Conservation (phyloP, 2,113 vertebrate species). For the Sinocyclocheilus grahami region DNA sequence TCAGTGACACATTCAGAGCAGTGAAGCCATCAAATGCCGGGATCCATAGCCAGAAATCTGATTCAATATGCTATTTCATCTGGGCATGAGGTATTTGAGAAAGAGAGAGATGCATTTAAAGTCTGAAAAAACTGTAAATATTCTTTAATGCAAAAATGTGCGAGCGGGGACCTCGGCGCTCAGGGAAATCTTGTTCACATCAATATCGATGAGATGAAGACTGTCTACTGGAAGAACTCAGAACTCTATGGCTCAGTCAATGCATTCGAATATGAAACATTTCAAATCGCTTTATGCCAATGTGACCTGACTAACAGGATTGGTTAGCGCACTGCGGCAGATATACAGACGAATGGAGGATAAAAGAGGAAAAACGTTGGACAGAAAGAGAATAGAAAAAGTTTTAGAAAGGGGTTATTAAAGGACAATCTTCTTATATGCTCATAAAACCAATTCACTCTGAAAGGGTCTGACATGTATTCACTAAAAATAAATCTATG, state of each 20-base stretch:
- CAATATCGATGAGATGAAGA: slow-evolving; percentile 56
- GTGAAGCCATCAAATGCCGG: slow-evolving; percentile 38
- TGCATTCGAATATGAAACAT: slow-evolving; percentile 57
- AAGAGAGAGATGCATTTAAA: slow-evolving; percentile 24
- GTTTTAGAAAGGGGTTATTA: slow-evolving; percentile 40
- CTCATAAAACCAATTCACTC: not conserved
- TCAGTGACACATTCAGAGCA: slow-evolving; percentile 48
- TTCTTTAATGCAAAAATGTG: slow-evolving; percentile 47
- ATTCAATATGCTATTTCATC: slow-evolving; percentile 50
- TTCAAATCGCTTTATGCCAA: slow-evolving; percentile 55
- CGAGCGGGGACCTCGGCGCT: not conserved
- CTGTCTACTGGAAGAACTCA: slow-evolving; percentile 45
- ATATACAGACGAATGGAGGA: not conserved
- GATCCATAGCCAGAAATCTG: slow-evolving; percentile 33
- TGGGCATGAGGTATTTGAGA: slow-evolving; percentile 14
- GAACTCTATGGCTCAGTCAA: slow-evolving; percentile 53
- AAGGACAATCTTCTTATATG: slow-evolving; percentile 8
- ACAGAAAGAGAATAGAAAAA: slow-evolving; percentile 13
- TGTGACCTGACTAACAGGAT: slow-evolving; percentile 38
- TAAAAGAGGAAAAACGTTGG: slow-evolving; percentile 23
- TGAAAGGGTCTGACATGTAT: not conserved
- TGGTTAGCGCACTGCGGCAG: slow-evolving; percentile 2
- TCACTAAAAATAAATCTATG: not conserved
- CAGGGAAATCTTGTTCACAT: slow-evolving; percentile 60
- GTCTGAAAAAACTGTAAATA: slow-evolving; percentile 51